These are phyloP conservation scores for Ptychoptera contaminata DNA, from an alignment of 2,888 invertebrate species.

Conservation along the genomic window DNA sequence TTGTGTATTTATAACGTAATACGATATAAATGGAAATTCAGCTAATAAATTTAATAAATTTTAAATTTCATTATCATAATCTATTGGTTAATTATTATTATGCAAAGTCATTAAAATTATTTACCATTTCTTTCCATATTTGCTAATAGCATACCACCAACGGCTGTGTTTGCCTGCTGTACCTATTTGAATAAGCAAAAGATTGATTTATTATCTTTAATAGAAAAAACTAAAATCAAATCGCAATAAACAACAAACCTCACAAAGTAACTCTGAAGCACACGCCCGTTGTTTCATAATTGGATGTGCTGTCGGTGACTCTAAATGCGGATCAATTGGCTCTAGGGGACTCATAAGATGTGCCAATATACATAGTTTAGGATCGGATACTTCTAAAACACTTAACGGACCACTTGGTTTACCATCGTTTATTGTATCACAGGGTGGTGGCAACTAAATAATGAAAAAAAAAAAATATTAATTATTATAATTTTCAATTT, in stretches of 20 bases:
- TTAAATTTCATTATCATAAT: not conserved
- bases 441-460: constrained; percentile 44
- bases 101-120: not conserved
- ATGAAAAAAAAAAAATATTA: constrained; percentile 2
- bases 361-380: constrained; percentile 72
- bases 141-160: constrained; percentile 71
- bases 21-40: constrained; percentile 82
- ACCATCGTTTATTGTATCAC: constrained; percentile 37
- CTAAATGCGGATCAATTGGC: constrained; percentile 69
- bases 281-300: constrained; percentile 60
- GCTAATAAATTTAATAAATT: constrained; percentile 35
- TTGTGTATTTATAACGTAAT: constrained; percentile 76
- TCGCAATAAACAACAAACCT: no score
- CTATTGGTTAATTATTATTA: not conserved
- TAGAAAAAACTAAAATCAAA: no score
- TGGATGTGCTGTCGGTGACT: constrained; percentile 69
- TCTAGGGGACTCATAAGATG: constrained; percentile 82
- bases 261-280: constrained; percentile 59
- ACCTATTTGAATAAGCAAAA: constrained; percentile 24
- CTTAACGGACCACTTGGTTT: constrained; percentile 40
- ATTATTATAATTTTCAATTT: not conserved
- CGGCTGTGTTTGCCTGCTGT: constrained; percentile 52
- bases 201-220: not conserved
- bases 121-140: constrained; percentile 75
- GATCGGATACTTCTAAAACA: constrained; percentile 73